These are phyloP conservation scores for Gymnosoma rotundatum DNA, from an alignment of 2,888 invertebrate species.

Conservation along the genomic window DNA sequence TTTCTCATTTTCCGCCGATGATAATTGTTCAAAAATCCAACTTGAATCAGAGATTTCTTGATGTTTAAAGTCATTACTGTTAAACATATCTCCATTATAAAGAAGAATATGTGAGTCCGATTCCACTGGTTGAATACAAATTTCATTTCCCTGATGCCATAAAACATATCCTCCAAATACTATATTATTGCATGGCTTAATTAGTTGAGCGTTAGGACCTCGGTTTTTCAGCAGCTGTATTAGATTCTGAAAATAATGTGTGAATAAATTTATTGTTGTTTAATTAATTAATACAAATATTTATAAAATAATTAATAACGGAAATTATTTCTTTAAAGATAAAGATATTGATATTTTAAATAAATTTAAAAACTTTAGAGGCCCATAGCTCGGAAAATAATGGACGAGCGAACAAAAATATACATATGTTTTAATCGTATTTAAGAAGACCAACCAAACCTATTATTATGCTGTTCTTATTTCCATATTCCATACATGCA, in stretches of 20 bases:
- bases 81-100: constrained; percentile 96
- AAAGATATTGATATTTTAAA: no score
- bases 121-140: constrained; percentile 88
- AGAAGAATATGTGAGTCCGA: constrained; percentile 86
- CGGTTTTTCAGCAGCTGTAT: constrained; percentile 70
- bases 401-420: no score
- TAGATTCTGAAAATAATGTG: constrained; percentile 35
- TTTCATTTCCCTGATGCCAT: constrained; percentile 90
- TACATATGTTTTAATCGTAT: no score
- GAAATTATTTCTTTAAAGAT: no score
- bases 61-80: constrained; percentile 78
- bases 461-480: no score
- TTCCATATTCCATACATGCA: no score
- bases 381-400: no score
- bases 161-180: constrained; percentile 85
- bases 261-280: neutral
- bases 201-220: constrained; percentile 72
- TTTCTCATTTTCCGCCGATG: constrained; percentile 73
- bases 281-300: neutral
- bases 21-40: constrained; percentile 82
- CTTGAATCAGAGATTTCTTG: constrained; percentile 83
- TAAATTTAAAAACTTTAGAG: no score
- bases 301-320: no score
- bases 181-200: constrained; percentile 17
- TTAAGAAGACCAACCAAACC: no score